Base-by-base conservation (phyloP, 2,797 vertebrate species). In the Typhlichthys subterraneus region DNA sequence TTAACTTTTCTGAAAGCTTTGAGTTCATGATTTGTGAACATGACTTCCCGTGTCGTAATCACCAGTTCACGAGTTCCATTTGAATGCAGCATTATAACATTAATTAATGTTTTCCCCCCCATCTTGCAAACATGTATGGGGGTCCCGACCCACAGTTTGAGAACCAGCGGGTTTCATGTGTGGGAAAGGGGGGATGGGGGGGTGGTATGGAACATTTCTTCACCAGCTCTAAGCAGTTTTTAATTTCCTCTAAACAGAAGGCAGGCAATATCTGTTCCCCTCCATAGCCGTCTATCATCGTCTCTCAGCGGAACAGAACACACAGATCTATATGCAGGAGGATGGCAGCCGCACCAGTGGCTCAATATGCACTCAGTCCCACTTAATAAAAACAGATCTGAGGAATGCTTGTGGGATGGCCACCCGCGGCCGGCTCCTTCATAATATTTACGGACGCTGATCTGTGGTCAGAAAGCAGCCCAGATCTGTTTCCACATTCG, bases 401-500 rank as follows among this genome's bases (percentile, higher is more conserved):
- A 77, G 82, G 87, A 87, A 91, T 90, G 82, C 77, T 78, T 90
- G 89, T 85, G 89, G 87, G 81, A 84, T 79, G 87, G 79, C 87
- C 86, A 84, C 88, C 88, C 84, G 82, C 76, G 63, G 64, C 52
- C 71, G 87, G 85, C 88, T 84, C 72, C 85, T 70, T 72, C 51
- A 23, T 85, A 78, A 86, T 81, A 84, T 86, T 88, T 86, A 83
- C 85, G 82, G 86, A 82, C 85, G 85, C 85, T 81, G 87, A 86
- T 88, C 85, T 83, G 87, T 80, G 89, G 88, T 88, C 84, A 87
- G 79, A 89, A 91, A 89, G 87, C 89, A 82, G 80, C 86, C 85
- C 77, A 17, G 84, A 12, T 87, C 88, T 80, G 85, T 84, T 90
- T 91, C 81, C 89, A 87, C 81, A 29, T 64, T 48, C 73, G 82